Conservation (phyloP, 2,888 invertebrate genomes). For the Meteorus cinctellus region DNA sequence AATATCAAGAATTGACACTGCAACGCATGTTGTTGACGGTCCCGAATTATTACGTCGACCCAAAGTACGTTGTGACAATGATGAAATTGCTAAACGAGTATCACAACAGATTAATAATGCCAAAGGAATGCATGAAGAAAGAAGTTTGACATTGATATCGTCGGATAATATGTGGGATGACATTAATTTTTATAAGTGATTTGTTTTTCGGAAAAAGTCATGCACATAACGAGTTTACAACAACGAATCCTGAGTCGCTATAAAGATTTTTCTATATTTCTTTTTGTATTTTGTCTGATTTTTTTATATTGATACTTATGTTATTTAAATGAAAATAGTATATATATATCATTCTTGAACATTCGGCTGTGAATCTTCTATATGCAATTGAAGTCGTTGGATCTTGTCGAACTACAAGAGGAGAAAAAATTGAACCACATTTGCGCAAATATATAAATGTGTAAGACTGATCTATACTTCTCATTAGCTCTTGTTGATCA, state of each 20-base stretch:
- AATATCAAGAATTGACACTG: constrained; percentile 72
- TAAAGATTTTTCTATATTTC: constrained; percentile 1
- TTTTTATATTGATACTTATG: neutral
- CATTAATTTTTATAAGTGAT: constrained; percentile 68
- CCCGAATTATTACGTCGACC: constrained; percentile 80
- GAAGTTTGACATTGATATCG: constrained; percentile 80
- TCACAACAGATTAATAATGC: constrained; percentile 92
- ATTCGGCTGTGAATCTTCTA: constrained; percentile 5
- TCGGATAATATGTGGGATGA: constrained; percentile 71
- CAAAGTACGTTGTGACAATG: constrained; percentile 85
- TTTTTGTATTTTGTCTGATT: neutral
- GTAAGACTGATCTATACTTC: neutral
- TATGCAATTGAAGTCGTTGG: neutral
- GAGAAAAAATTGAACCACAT: neutral
- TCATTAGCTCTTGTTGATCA: neutral
- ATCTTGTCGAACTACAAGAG: neutral
- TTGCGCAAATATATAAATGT: neutral
- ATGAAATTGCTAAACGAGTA: constrained; percentile 81
- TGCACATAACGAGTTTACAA: neutral
- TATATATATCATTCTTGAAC: neutral
- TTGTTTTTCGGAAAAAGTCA: neutral
- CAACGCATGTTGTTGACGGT: constrained; percentile 73
- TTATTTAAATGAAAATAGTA: neutral
- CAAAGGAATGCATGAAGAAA: constrained; percentile 88
- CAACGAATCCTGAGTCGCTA: neutral